Base-by-base conservation (phyloP, 2,888 invertebrate species). In the Cheilosia vulpina region DNA sequence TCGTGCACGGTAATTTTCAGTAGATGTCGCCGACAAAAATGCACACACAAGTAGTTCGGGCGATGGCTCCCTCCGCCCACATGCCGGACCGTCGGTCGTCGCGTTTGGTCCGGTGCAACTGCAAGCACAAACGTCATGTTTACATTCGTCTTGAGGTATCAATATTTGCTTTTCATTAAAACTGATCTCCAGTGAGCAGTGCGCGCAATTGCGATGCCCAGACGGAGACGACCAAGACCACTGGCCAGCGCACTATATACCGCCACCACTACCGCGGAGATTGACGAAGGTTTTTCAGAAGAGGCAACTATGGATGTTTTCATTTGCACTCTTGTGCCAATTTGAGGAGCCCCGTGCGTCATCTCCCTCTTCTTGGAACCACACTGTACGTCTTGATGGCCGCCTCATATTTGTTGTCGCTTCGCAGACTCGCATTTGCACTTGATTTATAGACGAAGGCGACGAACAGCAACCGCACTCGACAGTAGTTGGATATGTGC, bases 101-200 rank as follows among this genome's bases (percentile, higher is more conserved):
- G 21, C 7, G 47, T 72, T 71, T 66, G 41, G 82, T 68, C 58
- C 62, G 38, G 65, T 62, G 65, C 78, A 73, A 83, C 52, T 71
- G 85, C 81, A 77, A 77, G 63, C 52, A 38, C 57, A 65, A 57
- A 71, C 71, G 63, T 78, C 68, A 73, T 87, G 77, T 87, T 87
- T 81, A 87, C 87, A 87, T 69, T 82, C 63, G 73, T 82, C 87
- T 87, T 78, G 77, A 87, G 76, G 78, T 78, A 87, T 87, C 78
- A 87, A 82, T 87, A 87, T 87, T 87, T 87, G 77, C 58, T 87
- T 82, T 87, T 82, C 87, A 87, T 87, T 87, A 87, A 87, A 82
- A 69, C 77, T 65, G 85, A 85, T 85, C 85, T 81, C 55, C 72
- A 80, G 52, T 65, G 60, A 73, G 68, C 41, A 43, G 60, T 53